Evolutionary conservation across 2,797 vertebrate genomes (phyloP).

Genomic region (Acomys russatus): DNA sequence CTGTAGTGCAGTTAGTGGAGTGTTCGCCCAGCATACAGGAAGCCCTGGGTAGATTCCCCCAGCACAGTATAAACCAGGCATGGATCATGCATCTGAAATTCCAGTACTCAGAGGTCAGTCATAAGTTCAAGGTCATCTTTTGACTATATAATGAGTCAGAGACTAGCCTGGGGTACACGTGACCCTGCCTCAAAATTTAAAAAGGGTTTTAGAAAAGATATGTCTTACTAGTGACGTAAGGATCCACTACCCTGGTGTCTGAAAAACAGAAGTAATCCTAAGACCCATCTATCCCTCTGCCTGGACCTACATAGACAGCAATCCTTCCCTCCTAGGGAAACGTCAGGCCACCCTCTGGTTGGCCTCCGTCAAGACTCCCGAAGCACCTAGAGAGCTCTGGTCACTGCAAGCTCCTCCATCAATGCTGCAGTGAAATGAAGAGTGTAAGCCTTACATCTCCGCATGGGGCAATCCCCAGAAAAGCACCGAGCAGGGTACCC

Average conservation of each 20-base stretch:
- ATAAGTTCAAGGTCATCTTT: background rate
- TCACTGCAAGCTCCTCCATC: background rate
- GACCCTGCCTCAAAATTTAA: background rate
- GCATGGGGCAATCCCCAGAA: conserved; percentile 24
- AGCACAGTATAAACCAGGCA: background rate
- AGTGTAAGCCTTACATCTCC: background rate
- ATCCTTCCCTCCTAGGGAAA: background rate
- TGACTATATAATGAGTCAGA: background rate
- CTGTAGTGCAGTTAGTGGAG: background rate
- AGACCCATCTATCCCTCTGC: background rate
- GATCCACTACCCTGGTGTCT: background rate
- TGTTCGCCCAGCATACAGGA: background rate
- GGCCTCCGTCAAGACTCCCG: background rate
- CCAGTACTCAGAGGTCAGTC: background rate
- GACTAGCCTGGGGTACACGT: background rate
- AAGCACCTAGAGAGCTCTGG: background rate
- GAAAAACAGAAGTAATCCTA: background rate
- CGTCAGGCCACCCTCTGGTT: background rate
- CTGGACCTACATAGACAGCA: background rate
- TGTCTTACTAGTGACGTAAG: background rate
- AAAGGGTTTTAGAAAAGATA: background rate
- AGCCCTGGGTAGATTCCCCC: background rate
- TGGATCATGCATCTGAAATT: background rate
- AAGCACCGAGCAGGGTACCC: conserved; percentile 31
- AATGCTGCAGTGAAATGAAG: background rate